Evolutionary conservation across 2,113 vertebrate species (phyloP), one percentile per base, ranked within the genome.

Genomic region (Malaclemys terrapin): DNA sequence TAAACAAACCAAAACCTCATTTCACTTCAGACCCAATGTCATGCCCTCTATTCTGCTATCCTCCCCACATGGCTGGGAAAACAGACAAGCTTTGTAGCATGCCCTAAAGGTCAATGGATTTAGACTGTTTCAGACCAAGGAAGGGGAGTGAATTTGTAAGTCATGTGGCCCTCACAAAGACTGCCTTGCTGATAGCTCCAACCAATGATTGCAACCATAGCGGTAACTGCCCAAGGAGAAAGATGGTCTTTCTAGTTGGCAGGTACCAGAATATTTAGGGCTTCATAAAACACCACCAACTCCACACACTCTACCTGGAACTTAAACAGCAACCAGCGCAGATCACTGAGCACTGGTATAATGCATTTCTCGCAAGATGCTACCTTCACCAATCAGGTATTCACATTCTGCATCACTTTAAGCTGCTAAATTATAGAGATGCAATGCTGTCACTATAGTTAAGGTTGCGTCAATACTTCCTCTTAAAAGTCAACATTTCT

Each of bases 381-480:
- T 91, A 87, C 69, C 72, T 80, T 94, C 81, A 62, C 78, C 24
- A 86, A 92, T 5, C 8, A 45, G 80, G 89, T 90, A 88, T 59
- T 69, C 0, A 0, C 72, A 95, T 49, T 3, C 62, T 27, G n/a
- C 87, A 89, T 59, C 80, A 88, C 65, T 93, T 89, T 35, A 69
- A 72, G 93, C 54, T 89, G 93, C 95, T 95, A 95, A 97, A 92
- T 97, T 78, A 38, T 22, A 72, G 65, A 38, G 4, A 9, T 72
- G 65, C 20, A 20, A 72, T 38, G 19, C 19, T 38, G 9, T 72
- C 65, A n/a, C 65, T 72, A 72, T 5, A 72, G n/a, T 9, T 72
- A 72, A 72, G n/a, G 65, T 72, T 72, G 35, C n/a, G 2, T 72
- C n/a, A 38, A 72, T 4, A 72, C n/a, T 72, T 38, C n/a, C 9